Evolutionary conservation across 2,113 vertebrate species (phyloP).

Genomic region (Rhynchomys soricoides): DNA sequence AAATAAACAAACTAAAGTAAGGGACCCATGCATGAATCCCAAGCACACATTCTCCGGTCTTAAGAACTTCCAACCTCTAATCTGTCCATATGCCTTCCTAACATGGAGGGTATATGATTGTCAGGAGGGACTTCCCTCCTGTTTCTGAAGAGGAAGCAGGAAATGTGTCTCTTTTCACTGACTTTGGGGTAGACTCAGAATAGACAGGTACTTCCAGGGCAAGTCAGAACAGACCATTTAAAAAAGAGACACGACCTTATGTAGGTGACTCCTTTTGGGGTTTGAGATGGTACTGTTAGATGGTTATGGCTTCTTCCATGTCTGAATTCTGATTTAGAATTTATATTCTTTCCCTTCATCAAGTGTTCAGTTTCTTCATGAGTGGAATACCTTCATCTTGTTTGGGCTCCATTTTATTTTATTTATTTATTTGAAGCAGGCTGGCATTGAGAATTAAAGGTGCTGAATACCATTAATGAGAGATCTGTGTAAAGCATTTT

Average conservation of each 20-base stretch:
- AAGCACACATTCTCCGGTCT: background rate
- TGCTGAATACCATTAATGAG: background rate
- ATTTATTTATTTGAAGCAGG: too few species aligned
- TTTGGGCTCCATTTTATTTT: background rate
- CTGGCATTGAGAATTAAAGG: background rate
- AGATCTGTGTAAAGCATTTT: background rate
- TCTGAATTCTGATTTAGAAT: slow-evolving; percentile 26
- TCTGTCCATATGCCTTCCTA: background rate
- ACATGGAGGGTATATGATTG: fast-evolving
- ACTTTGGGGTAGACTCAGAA: background rate
- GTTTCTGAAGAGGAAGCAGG: background rate
- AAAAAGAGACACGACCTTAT: background rate
- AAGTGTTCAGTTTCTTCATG: background rate
- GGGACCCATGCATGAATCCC: background rate
- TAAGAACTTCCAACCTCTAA: background rate
- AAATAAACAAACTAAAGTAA: background rate
- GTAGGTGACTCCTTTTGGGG: background rate
- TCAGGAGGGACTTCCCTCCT: background rate
- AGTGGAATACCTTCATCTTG: background rate
- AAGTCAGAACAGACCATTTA: background rate
- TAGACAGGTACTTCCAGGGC: background rate
- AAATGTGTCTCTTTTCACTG: background rate
- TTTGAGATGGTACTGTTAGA: background rate
- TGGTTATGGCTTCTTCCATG: background rate
- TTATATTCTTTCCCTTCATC: background rate